Evolutionary conservation across 2,888 invertebrate genomes (phyloP).

Genomic region (Cybosia mesomella): DNA sequence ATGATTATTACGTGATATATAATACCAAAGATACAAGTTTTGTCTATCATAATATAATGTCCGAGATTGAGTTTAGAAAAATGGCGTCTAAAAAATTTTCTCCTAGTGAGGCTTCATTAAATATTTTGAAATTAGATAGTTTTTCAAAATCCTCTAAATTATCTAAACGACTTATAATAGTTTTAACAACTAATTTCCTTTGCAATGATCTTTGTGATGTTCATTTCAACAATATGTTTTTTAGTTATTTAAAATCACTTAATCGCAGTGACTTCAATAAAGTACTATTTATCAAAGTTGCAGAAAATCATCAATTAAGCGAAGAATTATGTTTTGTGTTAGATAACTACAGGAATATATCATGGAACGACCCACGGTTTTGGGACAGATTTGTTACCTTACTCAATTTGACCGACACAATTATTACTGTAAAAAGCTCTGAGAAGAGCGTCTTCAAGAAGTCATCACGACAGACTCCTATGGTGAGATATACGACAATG

Average conservation of each 20-base stretch:
- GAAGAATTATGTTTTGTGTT: slow-evolving; percentile 80
- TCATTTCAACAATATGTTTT: slow-evolving; percentile 83
- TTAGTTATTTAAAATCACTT: slow-evolving; percentile 81
- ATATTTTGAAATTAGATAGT: slow-evolving; percentile 85
- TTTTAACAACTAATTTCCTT: slow-evolving; percentile 87
- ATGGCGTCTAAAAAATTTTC: slow-evolving; percentile 91
- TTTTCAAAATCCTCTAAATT: slow-evolving; percentile 83
- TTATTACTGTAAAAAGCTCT: slow-evolving; percentile 81
- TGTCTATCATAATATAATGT: slow-evolving; percentile 89
- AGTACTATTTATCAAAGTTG: slow-evolving; percentile 80
- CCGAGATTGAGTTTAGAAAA: slow-evolving; percentile 90
- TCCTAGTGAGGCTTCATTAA: slow-evolving; percentile 89
- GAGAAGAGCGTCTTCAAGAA: slow-evolving; percentile 85
- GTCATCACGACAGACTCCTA: slow-evolving; percentile 80
- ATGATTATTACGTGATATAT: slow-evolving; percentile 96
- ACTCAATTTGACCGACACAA: slow-evolving; percentile 89
- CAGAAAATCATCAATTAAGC: slow-evolving; percentile 82
- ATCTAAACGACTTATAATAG: slow-evolving; percentile 86
- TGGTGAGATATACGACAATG: slow-evolving; percentile 87
- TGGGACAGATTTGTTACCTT: slow-evolving; percentile 94
- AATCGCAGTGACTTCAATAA: slow-evolving; percentile 82
- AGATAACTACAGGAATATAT: slow-evolving; percentile 88
- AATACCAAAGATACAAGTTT: slow-evolving; percentile 93
- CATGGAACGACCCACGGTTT: slow-evolving; percentile 93
- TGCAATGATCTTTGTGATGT: slow-evolving; percentile 82